These are phyloP conservation scores for Odocoileus virginianus DNA, from an alignment of 2,113 vertebrate genomes.

Conservation along the genomic window DNA sequence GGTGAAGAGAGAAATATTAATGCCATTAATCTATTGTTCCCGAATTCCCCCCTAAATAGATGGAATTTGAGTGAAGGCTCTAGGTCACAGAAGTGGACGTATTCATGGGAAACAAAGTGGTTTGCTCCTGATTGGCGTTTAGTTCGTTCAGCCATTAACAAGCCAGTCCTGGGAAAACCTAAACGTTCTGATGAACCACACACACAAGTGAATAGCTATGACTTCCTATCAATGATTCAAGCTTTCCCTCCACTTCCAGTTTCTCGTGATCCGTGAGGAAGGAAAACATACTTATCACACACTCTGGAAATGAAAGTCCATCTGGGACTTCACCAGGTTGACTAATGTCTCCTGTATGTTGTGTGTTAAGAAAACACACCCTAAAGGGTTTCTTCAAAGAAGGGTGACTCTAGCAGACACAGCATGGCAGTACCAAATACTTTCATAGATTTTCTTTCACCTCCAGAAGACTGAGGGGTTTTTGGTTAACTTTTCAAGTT, in stretches of 20 bases:
- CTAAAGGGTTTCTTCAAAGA: background rate
- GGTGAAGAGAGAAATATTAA: constrained; percentile 76
- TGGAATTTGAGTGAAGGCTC: constrained; percentile 62
- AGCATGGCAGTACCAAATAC: background rate
- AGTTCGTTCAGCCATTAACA: background rate
- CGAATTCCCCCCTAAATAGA: constrained; percentile 64
- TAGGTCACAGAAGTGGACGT: constrained; percentile 46
- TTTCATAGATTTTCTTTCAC: background rate
- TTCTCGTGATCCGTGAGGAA: background rate
- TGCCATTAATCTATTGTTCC: constrained; percentile 68
- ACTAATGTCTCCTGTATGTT: background rate
- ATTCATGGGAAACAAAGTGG: constrained; percentile 55
- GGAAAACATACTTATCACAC: background rate
- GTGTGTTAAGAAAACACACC: background rate
- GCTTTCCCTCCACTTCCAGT: background rate
- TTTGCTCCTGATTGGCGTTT: constrained; percentile 25
- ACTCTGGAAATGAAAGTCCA: background rate
- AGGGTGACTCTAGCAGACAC: background rate
- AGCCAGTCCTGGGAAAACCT: constrained; percentile 39
- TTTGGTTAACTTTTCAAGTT: background rate
- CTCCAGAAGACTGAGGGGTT: background rate
- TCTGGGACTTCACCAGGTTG: background rate
- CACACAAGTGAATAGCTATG: background rate
- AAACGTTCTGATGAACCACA: background rate
- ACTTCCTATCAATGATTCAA: background rate